Evolutionary conservation across 2,888 invertebrate species (phyloP).

Genomic region (Caenorhabditis wallacei): DNA sequence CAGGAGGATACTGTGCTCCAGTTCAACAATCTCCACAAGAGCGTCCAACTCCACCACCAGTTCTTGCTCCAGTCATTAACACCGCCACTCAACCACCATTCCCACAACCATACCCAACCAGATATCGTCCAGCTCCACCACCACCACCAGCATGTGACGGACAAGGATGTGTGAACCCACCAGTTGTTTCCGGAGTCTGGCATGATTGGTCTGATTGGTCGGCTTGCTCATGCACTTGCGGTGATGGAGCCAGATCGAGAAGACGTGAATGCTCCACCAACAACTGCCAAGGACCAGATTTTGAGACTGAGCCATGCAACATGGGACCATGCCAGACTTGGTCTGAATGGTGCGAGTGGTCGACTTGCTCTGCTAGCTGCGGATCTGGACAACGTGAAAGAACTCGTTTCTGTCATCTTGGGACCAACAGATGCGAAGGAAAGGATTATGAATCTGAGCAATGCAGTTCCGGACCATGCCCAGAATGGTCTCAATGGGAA

Average conservation of each 20-base stretch:
- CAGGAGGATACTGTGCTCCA: constrained; percentile 72
- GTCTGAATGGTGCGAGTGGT: constrained; percentile 81
- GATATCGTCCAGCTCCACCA: constrained; percentile 77
- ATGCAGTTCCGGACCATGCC: constrained; percentile 77
- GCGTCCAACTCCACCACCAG: constrained; percentile 73
- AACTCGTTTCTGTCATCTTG: constrained; percentile 78
- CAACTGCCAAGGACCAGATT: constrained; percentile 76
- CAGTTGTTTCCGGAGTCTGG: constrained; percentile 68
- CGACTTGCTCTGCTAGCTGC: constrained; percentile 72
- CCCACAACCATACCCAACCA: constrained; percentile 62
- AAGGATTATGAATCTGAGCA: constrained; percentile 74
- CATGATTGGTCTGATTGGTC: constrained; percentile 80
- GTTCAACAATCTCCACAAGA: constrained; percentile 48
- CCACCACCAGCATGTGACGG: constrained; percentile 77
- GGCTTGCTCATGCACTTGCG: constrained; percentile 77
- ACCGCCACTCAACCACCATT: constrained; percentile 67
- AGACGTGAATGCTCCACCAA: constrained; percentile 74
- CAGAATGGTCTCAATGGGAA: constrained; percentile 77
- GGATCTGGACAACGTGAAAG: constrained; percentile 75
- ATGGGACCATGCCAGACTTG: constrained; percentile 78
- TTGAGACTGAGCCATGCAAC: constrained; percentile 74
- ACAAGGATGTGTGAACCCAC: constrained; percentile 72
- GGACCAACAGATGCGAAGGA: constrained; percentile 79
- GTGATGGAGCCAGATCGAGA: constrained; percentile 75
- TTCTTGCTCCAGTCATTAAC: constrained; percentile 66